These are phyloP conservation scores for Muscicapa striata DNA, from an alignment of 2,797 vertebrate species.

Conservation along the genomic window DNA sequence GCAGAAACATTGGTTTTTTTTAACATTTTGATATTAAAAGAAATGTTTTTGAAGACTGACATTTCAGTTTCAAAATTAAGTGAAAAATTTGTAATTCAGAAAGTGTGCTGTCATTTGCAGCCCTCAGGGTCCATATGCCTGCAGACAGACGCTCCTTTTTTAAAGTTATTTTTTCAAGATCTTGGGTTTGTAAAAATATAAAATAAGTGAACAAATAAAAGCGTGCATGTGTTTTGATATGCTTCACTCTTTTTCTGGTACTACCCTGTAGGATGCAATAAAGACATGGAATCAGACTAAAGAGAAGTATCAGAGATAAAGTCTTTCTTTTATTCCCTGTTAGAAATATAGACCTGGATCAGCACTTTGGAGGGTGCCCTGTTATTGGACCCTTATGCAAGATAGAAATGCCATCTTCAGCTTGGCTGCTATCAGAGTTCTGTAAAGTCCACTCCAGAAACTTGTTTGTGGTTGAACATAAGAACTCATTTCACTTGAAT, in stretches of 20 bases:
- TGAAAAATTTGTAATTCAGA: constrained; percentile 8
- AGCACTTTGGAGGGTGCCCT: neutral
- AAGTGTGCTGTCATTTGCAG: neutral
- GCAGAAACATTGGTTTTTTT: neutral
- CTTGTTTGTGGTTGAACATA: neutral
- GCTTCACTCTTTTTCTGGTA: neutral
- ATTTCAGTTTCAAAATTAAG: constrained; percentile 12
- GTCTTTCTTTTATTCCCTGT: neutral
- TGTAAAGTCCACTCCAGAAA: neutral
- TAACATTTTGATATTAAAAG: neutral
- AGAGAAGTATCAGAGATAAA: neutral
- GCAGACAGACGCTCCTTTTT: neutral
- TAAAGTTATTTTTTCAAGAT: neutral
- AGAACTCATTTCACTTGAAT: neutral
- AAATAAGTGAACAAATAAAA: neutral
- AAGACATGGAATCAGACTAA: neutral
- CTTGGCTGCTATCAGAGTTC: neutral
- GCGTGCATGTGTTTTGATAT: neutral
- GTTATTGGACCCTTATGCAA: neutral
- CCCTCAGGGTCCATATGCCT: neutral
- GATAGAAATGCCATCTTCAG: neutral
- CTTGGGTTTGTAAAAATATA: neutral
- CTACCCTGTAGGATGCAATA: neutral
- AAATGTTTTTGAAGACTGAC: neutral
- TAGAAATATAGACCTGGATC: neutral